Conservation (phyloP, 2,113 vertebrate species). For the Zosterops lateralis region DNA sequence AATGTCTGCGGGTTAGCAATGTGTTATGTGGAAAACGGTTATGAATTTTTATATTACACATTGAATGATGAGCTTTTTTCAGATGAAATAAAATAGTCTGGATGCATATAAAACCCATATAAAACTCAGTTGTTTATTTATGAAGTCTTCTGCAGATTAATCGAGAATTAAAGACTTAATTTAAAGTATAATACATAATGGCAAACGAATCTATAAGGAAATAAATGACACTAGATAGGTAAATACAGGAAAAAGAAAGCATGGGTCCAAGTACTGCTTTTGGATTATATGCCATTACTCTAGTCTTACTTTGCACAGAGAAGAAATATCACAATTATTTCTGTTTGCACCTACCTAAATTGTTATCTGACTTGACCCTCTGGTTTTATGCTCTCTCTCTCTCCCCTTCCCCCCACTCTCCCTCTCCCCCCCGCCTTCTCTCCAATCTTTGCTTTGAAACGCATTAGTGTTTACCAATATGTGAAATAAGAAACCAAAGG, state of each 20-base stretch:
- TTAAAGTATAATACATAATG: neutral
- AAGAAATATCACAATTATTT: neutral
- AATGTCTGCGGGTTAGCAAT: neutral
- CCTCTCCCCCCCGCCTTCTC: neutral
- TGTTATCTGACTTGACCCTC: neutral
- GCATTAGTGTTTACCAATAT: neutral
- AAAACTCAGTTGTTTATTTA: neutral
- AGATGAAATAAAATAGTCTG: neutral
- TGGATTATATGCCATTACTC: neutral
- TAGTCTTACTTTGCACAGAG: neutral
- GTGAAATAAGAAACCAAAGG: neutral
- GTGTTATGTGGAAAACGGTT: neutral
- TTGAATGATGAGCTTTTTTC: constrained; percentile 1
- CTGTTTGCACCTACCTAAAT: neutral
- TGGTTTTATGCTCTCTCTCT: neutral
- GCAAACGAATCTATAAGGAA: neutral
- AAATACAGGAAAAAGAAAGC: neutral
- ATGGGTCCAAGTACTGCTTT: neutral
- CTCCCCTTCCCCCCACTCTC: accelerated
- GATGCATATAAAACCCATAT: neutral
- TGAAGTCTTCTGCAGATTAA: neutral
- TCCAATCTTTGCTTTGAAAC: neutral
- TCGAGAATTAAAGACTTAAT: neutral
- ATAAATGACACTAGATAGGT: neutral
- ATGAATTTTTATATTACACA: constrained; percentile 8